A percentile compares a stretch with the other conserved stretches of the same genome.
Evolutionary conservation across 2,797 vertebrate species (phyloP).

Genomic region (Benthosema pterotum): DNA sequence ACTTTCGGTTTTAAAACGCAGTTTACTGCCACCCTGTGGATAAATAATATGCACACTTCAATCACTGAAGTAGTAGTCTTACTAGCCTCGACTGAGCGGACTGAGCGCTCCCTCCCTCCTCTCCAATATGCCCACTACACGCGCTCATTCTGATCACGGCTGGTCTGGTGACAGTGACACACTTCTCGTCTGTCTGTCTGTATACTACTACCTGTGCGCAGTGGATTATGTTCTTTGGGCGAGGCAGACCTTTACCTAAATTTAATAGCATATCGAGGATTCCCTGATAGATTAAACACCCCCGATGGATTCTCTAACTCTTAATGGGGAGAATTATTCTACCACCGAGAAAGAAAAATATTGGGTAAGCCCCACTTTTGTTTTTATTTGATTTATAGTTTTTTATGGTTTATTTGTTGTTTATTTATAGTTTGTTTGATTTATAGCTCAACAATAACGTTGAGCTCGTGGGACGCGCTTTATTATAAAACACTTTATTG

Average conservation of each 20-base stretch:
- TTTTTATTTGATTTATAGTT: not conserved
- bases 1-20: slow-evolving; percentile 16
- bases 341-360: slow-evolving; percentile 78
- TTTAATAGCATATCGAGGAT: slow-evolving; percentile 49
- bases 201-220: not conserved
- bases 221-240: not conserved
- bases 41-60: slow-evolving; percentile 6
- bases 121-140: slow-evolving; percentile 15
- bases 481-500: not conserved
- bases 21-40: slow-evolving; percentile 58
- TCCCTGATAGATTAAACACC: slow-evolving; percentile 68
- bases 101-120: slow-evolving; percentile 35
- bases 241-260: slow-evolving; percentile 13
- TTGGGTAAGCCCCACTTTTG: slow-evolving; percentile 83
- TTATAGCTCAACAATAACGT: not conserved
- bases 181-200: no score
- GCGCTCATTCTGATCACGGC: slow-evolving; percentile 10
- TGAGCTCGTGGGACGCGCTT: no score
- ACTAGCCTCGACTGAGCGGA: not conserved
- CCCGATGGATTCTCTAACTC: slow-evolving; percentile 89
- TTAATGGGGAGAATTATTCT: slow-evolving; percentile 83
- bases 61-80: not conserved
- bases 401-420: no score
- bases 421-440: slow-evolving; percentile 18
- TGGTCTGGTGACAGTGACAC: not conserved